Percentiles rank a stretch among this genome's conserved stretches.
Evolutionary conservation across 2,113 vertebrate species (phyloP).

Genomic region (Chaetodon trifascialis): DNA sequence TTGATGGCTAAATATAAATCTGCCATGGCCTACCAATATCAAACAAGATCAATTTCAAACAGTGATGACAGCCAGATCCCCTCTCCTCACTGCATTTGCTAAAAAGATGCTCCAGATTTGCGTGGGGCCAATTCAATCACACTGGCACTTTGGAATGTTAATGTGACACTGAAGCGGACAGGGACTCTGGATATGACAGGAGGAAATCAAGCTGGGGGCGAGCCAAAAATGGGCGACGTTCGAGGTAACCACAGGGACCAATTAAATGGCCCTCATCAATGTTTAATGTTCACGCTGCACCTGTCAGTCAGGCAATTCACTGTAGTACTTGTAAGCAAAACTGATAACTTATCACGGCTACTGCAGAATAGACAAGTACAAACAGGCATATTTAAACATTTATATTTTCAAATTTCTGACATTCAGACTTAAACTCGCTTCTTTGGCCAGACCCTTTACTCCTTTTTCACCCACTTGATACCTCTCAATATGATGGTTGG

Average conservation of each 20-base stretch:
- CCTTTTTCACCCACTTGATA: not conserved
- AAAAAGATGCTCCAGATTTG: slow-evolving; percentile 56
- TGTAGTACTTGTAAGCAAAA: slow-evolving; percentile 50
- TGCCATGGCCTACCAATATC: slow-evolving; percentile 59
- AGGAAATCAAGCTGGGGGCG: slow-evolving; percentile 59
- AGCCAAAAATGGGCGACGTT: slow-evolving; percentile 50
- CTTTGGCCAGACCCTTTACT: not conserved
- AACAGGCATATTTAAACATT: slow-evolving; percentile 32
- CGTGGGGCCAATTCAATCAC: slow-evolving; percentile 58
- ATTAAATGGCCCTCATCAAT: slow-evolving; percentile 68
- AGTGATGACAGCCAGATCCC: slow-evolving; percentile 53
- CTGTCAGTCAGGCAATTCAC: slow-evolving; percentile 63
- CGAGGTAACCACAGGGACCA: slow-evolving; percentile 65
- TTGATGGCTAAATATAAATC: slow-evolving; percentile 68
- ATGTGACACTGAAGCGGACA: slow-evolving; percentile 68
- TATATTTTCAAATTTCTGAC: slow-evolving; percentile 6
- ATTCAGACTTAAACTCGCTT: slow-evolving; percentile 7
- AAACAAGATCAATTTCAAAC: slow-evolving; percentile 68
- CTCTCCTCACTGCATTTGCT: slow-evolving; percentile 51
- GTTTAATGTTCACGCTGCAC: slow-evolving; percentile 60
- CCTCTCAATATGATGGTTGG: not conserved
- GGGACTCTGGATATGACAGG: slow-evolving; percentile 54
- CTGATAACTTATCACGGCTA: slow-evolving; percentile 13
- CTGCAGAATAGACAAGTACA: slow-evolving; percentile 1
- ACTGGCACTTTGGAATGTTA: slow-evolving; percentile 56